Evolutionary conservation across 2,888 invertebrate genomes (phyloP), one percentile per base, ranked within the genome.

Genomic region (Urechis unicinctus): DNA sequence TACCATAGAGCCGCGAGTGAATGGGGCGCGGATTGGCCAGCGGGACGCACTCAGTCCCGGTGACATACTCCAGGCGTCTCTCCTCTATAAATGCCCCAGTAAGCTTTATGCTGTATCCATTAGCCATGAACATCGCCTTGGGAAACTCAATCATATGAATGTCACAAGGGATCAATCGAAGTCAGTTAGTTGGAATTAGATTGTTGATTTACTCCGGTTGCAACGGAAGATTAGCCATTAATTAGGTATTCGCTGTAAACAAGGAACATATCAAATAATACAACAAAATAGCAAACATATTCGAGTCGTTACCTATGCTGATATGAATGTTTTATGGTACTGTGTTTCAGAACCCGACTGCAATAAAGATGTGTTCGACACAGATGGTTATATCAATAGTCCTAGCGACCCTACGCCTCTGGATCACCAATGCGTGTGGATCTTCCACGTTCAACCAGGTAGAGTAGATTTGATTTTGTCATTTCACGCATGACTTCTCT

Each of bases 31-130:
- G 41, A 61, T 62, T 5, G 62, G 62, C 1, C 62, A 62, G 48
- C 30, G 62, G 24, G 56, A 52, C 24, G 47, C 52, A 1, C 53
- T 63, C 13, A 63, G 63, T 46, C 46, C 49, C 0, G 63, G 62
- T 22, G 63, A 63, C 43, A 50, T 63, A 3, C 41, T 59, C 6
- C 63, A 63, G 45, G 55, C 63, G 1, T 46, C 47, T 5, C 58
- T 63, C 6, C 59, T 63, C 17, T 63, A 63, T 43, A 50, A 55
- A 42, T 63, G 63, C 42, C 63, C 63, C 43, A 60, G 63, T 63
- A 53, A 53, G 59, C 25, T 13, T 2, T 21, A 50, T 2, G 21
- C 29, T 2, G 22, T 13, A 26, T 6, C 9, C 22, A 45, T 45
- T 17, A 22, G 13, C 46, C 9, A 17, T 46, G n/a, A n/a, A n/a